A percentile compares a stretch with the other conserved stretches of the same genome.
phyloP scores from a whole-genome alignment of 2,888 invertebrate species.

The Oeneis ivallda region DNA sequence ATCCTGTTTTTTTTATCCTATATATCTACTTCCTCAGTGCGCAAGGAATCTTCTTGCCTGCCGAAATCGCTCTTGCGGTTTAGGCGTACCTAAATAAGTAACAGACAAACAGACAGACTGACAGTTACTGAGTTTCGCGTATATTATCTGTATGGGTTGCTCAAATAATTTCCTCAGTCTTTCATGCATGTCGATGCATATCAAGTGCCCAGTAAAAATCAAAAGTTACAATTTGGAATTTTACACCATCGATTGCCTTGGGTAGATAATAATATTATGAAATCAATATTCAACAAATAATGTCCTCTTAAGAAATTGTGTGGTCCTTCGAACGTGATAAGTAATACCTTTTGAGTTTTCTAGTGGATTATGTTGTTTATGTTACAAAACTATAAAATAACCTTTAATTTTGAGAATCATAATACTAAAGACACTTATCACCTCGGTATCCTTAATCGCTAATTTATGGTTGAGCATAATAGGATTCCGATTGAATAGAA shows the following conservation, averaged over 20 bases:
- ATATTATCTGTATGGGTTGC: too few relatives aligned
- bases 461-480: background rate
- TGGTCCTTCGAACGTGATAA: conserved; percentile 59
- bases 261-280: conserved; percentile 8
- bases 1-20: too few relatives aligned
- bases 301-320: conserved; percentile 45
- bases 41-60: too few relatives aligned
- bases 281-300: conserved; percentile 14
- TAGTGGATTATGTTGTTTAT: conserved; percentile 1
- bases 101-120: too few relatives aligned
- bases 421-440: background rate
- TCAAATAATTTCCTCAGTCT: background rate
- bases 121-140: too few relatives aligned
- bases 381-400: background rate
- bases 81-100: too few relatives aligned
- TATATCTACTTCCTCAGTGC: too few relatives aligned
- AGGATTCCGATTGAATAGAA: background rate
- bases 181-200: background rate
- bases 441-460: background rate
- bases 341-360: conserved; percentile 29
- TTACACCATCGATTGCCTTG: background rate
- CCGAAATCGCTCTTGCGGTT: too few relatives aligned
- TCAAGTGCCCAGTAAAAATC: background rate
- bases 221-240: conserved; percentile 4
- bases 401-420: background rate